Conservation (phyloP, 53 echinoderm and acorn worm genomes). For the Apostichopus leukothele region DNA sequence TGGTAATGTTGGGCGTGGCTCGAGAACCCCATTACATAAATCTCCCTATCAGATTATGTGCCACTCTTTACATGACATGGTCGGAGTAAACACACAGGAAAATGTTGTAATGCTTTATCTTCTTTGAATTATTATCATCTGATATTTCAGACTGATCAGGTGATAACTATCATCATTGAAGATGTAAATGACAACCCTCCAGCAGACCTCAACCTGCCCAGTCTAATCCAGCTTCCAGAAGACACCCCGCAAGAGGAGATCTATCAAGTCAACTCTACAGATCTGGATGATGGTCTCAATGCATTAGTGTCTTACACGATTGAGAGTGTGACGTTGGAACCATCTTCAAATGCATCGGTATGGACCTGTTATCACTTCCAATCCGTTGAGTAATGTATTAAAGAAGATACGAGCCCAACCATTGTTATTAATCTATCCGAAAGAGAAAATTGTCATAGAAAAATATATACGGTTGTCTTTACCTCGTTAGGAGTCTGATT, state of each 20-base stretch:
- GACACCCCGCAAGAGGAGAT: conserved; percentile 6
- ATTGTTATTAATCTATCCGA: too few relatives aligned
- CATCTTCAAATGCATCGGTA: neutral
- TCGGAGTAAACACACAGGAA: too few relatives aligned
- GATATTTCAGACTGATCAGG: conserved; percentile 11
- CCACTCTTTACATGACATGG: too few relatives aligned
- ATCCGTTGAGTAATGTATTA: too few relatives aligned
- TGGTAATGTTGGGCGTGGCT: too few relatives aligned
- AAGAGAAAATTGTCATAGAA: too few relatives aligned
- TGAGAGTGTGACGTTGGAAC: neutral
- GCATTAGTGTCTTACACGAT: conserved; percentile 30
- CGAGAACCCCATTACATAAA: too few relatives aligned
- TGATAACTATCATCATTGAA: conserved; percentile 27
- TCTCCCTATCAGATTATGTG: too few relatives aligned
- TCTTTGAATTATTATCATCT: neutral
- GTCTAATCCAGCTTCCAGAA: conserved; percentile 1
- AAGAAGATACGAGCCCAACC: too few relatives aligned
- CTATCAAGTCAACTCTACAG: conserved; percentile 2
- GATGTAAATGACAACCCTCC: conserved; percentile 44
- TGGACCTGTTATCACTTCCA: neutral
- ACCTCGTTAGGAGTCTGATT: too few relatives aligned
- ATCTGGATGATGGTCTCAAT: conserved; percentile 33
- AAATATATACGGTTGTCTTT: too few relatives aligned
- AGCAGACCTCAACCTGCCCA: conserved; percentile 11
- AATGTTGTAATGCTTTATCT: neutral